Percentiles rank a stretch among this genome's conserved stretches.
Evolutionary conservation across 1,140 invertebrate species (phyloP).

Genomic region (Aphelenchoides besseyi): DNA sequence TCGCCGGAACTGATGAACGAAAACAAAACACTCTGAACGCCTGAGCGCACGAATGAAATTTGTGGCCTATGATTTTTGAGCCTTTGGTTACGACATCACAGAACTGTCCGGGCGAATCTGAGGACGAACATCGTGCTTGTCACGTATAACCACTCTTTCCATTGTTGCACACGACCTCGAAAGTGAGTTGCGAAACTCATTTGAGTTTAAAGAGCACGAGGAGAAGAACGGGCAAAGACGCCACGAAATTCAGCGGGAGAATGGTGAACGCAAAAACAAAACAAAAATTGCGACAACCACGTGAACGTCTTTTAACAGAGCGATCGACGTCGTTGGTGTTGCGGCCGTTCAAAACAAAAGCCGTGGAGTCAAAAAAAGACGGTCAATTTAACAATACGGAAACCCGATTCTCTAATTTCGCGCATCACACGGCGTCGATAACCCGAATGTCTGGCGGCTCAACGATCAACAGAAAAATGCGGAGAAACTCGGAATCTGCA

Average conservation of each 20-base stretch:
- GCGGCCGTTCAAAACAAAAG: conserved; percentile 1
- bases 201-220: conserved; percentile 3
- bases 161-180: background rate
- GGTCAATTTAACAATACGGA: background rate
- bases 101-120: background rate
- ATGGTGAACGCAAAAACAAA: background rate
- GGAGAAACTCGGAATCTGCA: too few species aligned
- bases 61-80: background rate
- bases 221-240: background rate
- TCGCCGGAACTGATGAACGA: background rate
- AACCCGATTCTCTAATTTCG: background rate
- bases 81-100: background rate
- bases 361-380: background rate
- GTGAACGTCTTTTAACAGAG: background rate
- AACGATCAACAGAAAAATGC: background rate
- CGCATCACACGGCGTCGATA: background rate
- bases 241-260: background rate
- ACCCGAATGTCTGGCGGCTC: background rate
- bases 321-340: background rate
- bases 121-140: background rate
- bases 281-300: background rate
- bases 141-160: background rate
- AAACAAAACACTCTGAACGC: background rate
- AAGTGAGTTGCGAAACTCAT: background rate
- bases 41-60: background rate